Evolutionary conservation across 2,888 invertebrate genomes (phyloP).

Genomic region (Barypeithes pellucidus): DNA sequence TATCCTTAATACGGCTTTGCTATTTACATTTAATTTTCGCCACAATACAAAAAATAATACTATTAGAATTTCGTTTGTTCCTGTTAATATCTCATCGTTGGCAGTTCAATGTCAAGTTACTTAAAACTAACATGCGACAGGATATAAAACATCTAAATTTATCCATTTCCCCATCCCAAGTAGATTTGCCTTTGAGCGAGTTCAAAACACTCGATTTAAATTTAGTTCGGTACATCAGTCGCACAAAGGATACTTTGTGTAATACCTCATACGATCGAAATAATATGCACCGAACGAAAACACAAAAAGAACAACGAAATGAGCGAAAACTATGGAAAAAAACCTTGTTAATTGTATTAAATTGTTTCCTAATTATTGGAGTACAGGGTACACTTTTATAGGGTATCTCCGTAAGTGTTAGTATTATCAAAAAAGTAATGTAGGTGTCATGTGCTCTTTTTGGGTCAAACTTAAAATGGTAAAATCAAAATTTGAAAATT

Average conservation of each 20-base stretch:
- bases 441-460: too few species aligned
- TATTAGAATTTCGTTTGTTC: slow-evolving; percentile 30
- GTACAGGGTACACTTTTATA: too few species aligned
- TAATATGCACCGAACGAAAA: slow-evolving; percentile 2
- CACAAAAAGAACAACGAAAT: not conserved
- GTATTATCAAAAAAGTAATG: too few species aligned
- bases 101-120: slow-evolving; percentile 46
- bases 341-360: too few species aligned
- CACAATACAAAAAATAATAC: slow-evolving; percentile 1
- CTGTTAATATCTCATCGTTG: slow-evolving; percentile 39
- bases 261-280: slow-evolving; percentile 12
- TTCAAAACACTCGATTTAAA: slow-evolving; percentile 52
- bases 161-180: slow-evolving; percentile 35
- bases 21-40: too few species aligned
- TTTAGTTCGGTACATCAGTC: slow-evolving; percentile 45
- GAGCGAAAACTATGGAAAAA: too few species aligned
- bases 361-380: too few species aligned
- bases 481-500: too few species aligned
- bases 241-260: slow-evolving; percentile 45
- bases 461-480: too few species aligned
- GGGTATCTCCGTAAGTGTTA: too few species aligned
- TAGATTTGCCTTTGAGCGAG: slow-evolving; percentile 39
- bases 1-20: too few species aligned
- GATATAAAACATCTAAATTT: slow-evolving; percentile 50
- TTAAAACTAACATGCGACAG: slow-evolving; percentile 41